Percentiles rank a stretch among this genome's conserved stretches.
phyloP scores from a whole-genome alignment of 2,888 invertebrate species.

The Hoplodrina blanda region DNA sequence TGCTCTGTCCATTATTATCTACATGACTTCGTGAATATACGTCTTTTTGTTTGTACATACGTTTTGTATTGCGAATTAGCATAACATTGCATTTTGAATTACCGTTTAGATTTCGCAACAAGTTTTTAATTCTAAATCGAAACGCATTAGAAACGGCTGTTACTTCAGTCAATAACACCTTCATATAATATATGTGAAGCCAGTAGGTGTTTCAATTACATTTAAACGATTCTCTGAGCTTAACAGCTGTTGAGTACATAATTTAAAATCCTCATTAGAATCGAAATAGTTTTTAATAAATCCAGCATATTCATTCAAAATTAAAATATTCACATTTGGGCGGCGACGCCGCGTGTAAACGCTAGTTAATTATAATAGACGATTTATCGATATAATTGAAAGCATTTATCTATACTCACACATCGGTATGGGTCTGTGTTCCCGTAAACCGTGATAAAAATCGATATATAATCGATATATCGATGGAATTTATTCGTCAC shows the following conservation, averaged over 20 bases:
- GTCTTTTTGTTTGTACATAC: constrained; percentile 45
- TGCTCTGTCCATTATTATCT: constrained; percentile 69
- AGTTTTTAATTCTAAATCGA: constrained; percentile 45
- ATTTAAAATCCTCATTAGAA: constrained; percentile 67
- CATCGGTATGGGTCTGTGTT: constrained; percentile 73
- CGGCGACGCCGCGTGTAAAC: constrained; percentile 63
- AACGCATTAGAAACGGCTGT: constrained; percentile 47
- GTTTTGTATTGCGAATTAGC: constrained; percentile 17
- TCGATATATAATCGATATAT: constrained; percentile 82
- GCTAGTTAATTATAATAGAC: constrained; percentile 82
- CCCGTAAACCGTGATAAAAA: constrained; percentile 81
- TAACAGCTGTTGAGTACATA: constrained; percentile 58
- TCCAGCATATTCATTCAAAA: constrained; percentile 62
- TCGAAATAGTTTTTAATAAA: constrained; percentile 67
- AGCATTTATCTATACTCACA: constrained; percentile 77
- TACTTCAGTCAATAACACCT: constrained; percentile 54
- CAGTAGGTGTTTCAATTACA: constrained; percentile 61
- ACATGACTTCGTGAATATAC: constrained; percentile 15
- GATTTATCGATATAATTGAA: constrained; percentile 83
- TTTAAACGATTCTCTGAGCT: constrained; percentile 59
- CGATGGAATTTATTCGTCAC: constrained; percentile 77
- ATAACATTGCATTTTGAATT: constrained; percentile 25
- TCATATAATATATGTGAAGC: constrained; percentile 43
- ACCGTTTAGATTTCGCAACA: constrained; percentile 40
- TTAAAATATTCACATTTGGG: constrained; percentile 62